These are phyloP conservation scores for Scelioninae gen. 1 DNA, from an alignment of 2,888 invertebrate species.

Conservation along the genomic window DNA sequence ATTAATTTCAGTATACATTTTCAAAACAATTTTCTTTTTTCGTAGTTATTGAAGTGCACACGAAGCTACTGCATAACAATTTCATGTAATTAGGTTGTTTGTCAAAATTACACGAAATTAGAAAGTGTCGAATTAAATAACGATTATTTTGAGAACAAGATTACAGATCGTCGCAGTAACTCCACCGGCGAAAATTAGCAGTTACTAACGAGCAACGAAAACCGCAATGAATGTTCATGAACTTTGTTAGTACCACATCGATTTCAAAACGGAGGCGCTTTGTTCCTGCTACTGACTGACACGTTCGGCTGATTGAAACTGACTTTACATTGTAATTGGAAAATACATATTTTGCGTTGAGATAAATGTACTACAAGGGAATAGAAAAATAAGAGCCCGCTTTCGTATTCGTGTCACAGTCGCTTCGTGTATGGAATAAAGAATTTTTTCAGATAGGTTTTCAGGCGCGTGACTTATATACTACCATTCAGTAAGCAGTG, in stretches of 20 bases:
- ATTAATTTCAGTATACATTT: no score
- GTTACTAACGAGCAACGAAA: neutral
- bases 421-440: slow-evolving; percentile 58
- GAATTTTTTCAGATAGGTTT: slow-evolving; percentile 61
- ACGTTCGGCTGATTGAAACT: slow-evolving; percentile 40
- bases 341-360: slow-evolving; percentile 61
- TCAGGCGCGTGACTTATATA: slow-evolving; percentile 61
- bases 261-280: slow-evolving; percentile 2
- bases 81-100: no score
- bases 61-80: no score
- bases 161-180: neutral
- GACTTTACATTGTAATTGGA: slow-evolving; percentile 52
- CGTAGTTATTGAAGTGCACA: no score
- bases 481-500: slow-evolving; percentile 53
- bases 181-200: neutral
- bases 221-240: neutral
- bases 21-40: no score
- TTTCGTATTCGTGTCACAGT: slow-evolving; percentile 51
- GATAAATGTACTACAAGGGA: slow-evolving; percentile 60
- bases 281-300: neutral
- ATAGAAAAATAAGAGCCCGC: slow-evolving; percentile 51
- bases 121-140: no score
- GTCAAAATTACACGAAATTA: no score
- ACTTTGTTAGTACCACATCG: neutral
- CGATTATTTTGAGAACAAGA: neutral